Evolutionary conservation across 37 sponge, comb jelly and placozoan species (phyloP).

Genomic region (Cladorhizidae sp.): DNA sequence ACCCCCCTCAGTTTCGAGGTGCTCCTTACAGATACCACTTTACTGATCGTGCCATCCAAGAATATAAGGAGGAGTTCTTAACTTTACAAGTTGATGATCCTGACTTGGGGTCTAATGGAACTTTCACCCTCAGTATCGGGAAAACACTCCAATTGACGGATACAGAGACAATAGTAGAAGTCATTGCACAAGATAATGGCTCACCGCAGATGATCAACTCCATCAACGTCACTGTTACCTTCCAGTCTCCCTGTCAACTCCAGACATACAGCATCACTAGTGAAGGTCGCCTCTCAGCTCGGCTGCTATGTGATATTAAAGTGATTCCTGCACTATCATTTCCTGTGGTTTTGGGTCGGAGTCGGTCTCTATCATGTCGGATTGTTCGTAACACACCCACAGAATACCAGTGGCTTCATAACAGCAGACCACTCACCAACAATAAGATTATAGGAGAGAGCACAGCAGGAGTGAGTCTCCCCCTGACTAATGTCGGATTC

Average conservation of each 20-base stretch:
- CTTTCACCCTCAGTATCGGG: conserved; percentile 29
- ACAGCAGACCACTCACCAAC: conserved; percentile 30
- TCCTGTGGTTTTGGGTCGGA: conserved; percentile 6
- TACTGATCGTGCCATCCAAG: background rate
- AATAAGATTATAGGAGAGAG: background rate
- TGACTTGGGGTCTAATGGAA: conserved; percentile 55
- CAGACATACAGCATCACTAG: conserved; percentile 20
- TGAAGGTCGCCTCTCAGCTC: background rate
- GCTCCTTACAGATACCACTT: background rate
- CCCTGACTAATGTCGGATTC: background rate
- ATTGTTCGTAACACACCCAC: conserved; percentile 22
- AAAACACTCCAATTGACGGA: background rate
- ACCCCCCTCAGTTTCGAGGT: conserved; percentile 49
- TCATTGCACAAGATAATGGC: conserved; percentile 61
- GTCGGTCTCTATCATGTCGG: background rate
- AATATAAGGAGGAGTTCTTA: background rate
- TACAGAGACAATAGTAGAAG: conserved; percentile 4
- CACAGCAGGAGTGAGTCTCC: background rate
- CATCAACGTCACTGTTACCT: conserved; percentile 31
- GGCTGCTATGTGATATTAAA: conserved; percentile 16
- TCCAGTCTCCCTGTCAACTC: conserved; percentile 22
- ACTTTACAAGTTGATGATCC: conserved; percentile 44
- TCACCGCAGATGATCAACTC: conserved; percentile 14
- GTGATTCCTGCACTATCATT: background rate
- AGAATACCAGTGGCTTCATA: conserved; percentile 54